phyloP scores from a whole-genome alignment of 1,140 invertebrate species.

The Drosophila asahinai region DNA sequence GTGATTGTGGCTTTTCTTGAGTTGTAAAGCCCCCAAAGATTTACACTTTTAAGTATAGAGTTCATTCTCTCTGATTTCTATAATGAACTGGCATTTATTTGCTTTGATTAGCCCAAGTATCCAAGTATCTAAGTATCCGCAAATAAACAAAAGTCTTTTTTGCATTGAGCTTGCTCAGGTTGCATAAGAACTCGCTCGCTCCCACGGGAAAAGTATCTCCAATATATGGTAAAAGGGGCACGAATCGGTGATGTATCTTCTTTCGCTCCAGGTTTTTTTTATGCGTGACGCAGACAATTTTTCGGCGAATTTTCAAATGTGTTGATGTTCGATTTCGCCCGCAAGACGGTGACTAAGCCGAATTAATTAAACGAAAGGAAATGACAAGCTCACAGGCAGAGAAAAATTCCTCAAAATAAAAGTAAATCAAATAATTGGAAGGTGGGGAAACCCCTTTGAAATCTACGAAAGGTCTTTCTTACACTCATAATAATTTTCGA shows the following conservation, averaged over 20 bases:
- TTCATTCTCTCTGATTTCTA: not conserved
- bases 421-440: no score
- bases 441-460: no score
- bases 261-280: slow-evolving; percentile 4
- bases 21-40: no score
- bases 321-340: slow-evolving; percentile 19
- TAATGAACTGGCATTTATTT: not conserved
- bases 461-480: no score
- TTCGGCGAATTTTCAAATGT: slow-evolving; percentile 44
- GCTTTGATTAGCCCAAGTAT: slow-evolving; percentile 14
- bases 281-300: slow-evolving; percentile 34
- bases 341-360: slow-evolving; percentile 31
- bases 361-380: slow-evolving; percentile 12
- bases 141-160: slow-evolving; percentile 7
- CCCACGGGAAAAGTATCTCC: slow-evolving; percentile 6
- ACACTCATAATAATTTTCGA: no score
- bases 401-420: not conserved
- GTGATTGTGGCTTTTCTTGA: no score
- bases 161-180: not conserved
- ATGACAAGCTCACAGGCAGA: not conserved
- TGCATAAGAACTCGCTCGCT: slow-evolving; percentile 3
- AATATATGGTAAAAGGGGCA: not conserved
- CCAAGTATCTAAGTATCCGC: slow-evolving; percentile 13
- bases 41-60: no score
- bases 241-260: slow-evolving; percentile 24